phyloP scores from a whole-genome alignment of 2,888 invertebrate genomes.

The Xylota sylvarum region DNA sequence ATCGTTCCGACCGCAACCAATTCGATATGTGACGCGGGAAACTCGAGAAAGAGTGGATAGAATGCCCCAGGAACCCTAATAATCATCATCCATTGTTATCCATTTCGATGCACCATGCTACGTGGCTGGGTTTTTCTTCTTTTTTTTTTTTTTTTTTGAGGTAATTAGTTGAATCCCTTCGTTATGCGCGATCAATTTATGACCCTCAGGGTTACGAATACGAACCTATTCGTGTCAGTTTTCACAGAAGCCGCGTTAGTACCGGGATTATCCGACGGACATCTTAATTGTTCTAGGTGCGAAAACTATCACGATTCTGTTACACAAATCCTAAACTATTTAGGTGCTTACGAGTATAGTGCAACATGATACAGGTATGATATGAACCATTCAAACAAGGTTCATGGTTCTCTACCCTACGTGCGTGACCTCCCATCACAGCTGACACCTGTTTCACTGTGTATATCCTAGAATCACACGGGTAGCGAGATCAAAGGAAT shows the following conservation, averaged over 20 bases:
- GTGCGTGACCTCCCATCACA: slow-evolving; percentile 55
- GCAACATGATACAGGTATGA: slow-evolving; percentile 22
- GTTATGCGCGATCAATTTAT: slow-evolving; percentile 52
- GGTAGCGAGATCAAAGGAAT: slow-evolving; percentile 61
- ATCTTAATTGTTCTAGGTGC: slow-evolving; percentile 50
- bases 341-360: neutral
- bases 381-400: neutral
- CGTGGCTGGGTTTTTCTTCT: slow-evolving; percentile 13
- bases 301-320: slow-evolving; percentile 17
- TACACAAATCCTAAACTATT: neutral
- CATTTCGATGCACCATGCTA: slow-evolving; percentile 48
- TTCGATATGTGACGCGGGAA: slow-evolving; percentile 64
- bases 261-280: slow-evolving; percentile 43
- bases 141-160: neutral
- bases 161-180: slow-evolving; percentile 63
- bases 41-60: neutral
- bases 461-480: slow-evolving; percentile 8
- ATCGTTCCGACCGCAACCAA: slow-evolving; percentile 72
- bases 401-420: neutral
- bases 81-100: slow-evolving; percentile 61
- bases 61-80: slow-evolving; percentile 49
- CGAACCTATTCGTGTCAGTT: slow-evolving; percentile 38
- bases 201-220: slow-evolving; percentile 1
- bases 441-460: slow-evolving; percentile 63
- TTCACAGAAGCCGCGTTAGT: slow-evolving; percentile 61